phyloP scores from a whole-genome alignment of 2,113 vertebrate genomes.

The Malurus alboscapulatus region DNA sequence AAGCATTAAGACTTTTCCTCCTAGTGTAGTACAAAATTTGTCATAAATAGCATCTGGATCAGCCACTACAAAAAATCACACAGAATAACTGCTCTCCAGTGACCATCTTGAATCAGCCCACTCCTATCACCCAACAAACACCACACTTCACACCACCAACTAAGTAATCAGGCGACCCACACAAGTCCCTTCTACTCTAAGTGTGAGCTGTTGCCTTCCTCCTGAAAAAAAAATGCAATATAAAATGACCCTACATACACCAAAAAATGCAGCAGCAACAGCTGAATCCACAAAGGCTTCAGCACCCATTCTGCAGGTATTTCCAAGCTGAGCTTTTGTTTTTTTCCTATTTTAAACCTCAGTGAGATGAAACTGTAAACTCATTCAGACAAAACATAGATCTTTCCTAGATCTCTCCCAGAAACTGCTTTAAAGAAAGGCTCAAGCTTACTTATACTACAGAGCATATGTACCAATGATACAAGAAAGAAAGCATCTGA shows the following conservation, averaged over 20 bases:
- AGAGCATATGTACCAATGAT: background rate
- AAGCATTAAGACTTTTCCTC: background rate
- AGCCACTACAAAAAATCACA: background rate
- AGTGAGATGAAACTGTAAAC: background rate
- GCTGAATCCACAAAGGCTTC: background rate
- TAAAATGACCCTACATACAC: background rate
- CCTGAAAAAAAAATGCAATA: background rate
- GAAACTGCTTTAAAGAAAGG: background rate
- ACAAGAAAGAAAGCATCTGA: background rate
- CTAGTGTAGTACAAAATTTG: background rate
- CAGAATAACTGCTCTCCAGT: background rate
- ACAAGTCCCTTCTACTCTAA: background rate
- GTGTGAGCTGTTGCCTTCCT: background rate
- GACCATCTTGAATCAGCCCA: background rate
- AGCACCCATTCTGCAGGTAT: background rate
- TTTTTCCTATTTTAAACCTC: background rate
- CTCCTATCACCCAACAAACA: background rate
- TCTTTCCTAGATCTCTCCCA: background rate
- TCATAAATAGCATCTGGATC: background rate
- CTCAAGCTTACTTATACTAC: background rate
- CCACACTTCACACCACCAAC: background rate
- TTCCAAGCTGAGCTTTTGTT: background rate
- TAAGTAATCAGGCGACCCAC: background rate
- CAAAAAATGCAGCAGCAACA: background rate
- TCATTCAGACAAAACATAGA: background rate